Base-by-base conservation (phyloP, 2,113 vertebrate species). In the Oceanodroma tethys region DNA sequence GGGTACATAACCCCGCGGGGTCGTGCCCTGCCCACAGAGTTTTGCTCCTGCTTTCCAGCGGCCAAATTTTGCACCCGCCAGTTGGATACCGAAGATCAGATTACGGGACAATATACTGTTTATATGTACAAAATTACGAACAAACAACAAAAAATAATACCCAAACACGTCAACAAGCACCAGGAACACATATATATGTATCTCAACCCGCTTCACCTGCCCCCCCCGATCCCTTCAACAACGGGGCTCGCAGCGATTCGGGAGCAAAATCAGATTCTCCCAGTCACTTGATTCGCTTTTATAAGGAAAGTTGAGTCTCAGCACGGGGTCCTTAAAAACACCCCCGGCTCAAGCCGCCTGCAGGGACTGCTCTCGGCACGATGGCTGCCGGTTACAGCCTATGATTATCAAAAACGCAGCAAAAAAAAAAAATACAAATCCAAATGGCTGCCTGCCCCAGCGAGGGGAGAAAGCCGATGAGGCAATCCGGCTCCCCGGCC, bases 381-480 rank as follows among this genome's bases (percentile, higher is more conserved):
- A 26, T 2, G 9, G 59, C 21, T 62, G 63, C 1, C 3, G 73
- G 50, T 71, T 65, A 82, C 0, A 9, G 87, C 17, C 72, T 52
- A 10, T 4, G 75, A 91, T 86, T 82, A 96, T 87, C 92, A 60
- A 78, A 72, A 91, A 93, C 2, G 12, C 53, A 78, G 55, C 6
- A 50, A 71, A 32, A 19, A 11, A 11, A 36, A 7, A 40, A 1
- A 23, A 27, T 11, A 32, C 6, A 58, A 65, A n/a, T 11, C 11
- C 40, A 32, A 74, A 62, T 1, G 11, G 36, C 53, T 45, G 45
- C 43, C 34, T 4, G 30, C 36, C 16, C 22, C 53, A 2, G 38
- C 0, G 0, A 29, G 29, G 68, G 59, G 21, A 53, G 50, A 36
- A 50, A 29, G 16, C 10, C 1, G 1, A 40, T 0, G 1, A 38